Base-by-base conservation (phyloP, 2,797 vertebrate genomes). In the Lithobates sylvaticus region DNA sequence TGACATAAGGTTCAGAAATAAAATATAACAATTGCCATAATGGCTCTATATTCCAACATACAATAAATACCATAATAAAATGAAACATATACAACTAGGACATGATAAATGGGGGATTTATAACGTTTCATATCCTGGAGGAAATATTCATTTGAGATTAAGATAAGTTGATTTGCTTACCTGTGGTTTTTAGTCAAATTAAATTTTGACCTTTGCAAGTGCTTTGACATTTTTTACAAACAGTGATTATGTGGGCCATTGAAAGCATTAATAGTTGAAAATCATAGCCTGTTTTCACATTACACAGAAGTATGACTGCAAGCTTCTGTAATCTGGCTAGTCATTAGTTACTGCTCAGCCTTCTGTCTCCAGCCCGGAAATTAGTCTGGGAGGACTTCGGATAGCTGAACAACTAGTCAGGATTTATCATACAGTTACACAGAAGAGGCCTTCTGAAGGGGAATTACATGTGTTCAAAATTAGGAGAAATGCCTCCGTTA, bases 301-400 rank as follows among this genome's bases (percentile, higher is more conserved):
- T 74, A 91, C 70, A 83, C 74, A 90, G 74, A 70, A 92, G 84
- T 88, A 90, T 89, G 84, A 86, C 82, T 91, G 86, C 88, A 90
- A 84, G 92, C 90, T 82, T 89, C 84, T 83, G 77, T 86, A 91
- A 91, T 91, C 89, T 88, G 86, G 90, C 84, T 90, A 91, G 89
- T 89, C 89, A 91, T 86, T 91, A 91, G 90, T 88, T 88, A 88
- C 73, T 89, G 88, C 32, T 88, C 89, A 90, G 88, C 85, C 89
- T 90, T 71, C 89, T 87, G 90, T 90, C 90, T 93, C 90, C 91
- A 92, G 86, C 42, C 91, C 54, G 29, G 92, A 94, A 93, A 93
- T 90, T 85, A 91, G 89, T 89, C 90, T 93, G 89, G 89, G 88
- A 86, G 16, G 87, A 92, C 89, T 74, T 78, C 88, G 89, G 90